A percentile compares a stretch with the other conserved stretches of the same genome.
These are phyloP conservation scores for Dicranocentrus wangi DNA, from an alignment of 2,888 invertebrate genomes.

Conservation along the genomic window DNA sequence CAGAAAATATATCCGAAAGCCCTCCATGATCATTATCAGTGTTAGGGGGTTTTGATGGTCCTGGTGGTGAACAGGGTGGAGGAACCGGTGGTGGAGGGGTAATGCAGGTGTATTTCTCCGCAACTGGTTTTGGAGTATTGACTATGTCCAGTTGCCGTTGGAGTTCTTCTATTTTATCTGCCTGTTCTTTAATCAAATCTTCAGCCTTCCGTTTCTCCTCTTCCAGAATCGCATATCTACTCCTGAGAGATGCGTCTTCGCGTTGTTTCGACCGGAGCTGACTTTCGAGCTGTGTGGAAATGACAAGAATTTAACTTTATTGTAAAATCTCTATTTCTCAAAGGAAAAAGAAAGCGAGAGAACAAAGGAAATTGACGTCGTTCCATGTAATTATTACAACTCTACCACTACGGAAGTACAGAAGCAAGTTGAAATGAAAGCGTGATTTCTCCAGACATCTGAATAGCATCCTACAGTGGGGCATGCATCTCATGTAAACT, in stretches of 20 bases:
- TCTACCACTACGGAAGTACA: no score
- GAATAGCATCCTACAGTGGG: no score
- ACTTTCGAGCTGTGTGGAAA: conserved; percentile 6
- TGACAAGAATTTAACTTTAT: no score
- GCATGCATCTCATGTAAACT: no score
- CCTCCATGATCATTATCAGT: neutral
- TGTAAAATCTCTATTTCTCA: no score
- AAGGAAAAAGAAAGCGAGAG: no score
- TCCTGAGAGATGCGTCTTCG: neutral
- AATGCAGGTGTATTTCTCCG: conserved; percentile 12
- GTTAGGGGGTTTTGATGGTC: neutral
- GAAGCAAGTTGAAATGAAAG: no score
- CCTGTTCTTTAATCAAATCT: neutral
- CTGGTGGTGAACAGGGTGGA: neutral
- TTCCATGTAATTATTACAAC: no score
- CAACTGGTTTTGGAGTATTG: neutral
- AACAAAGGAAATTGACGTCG: no score
- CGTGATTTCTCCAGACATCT: no score
- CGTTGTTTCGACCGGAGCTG: neutral
- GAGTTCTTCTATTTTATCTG: conserved; percentile 26
- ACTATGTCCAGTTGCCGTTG: conserved; percentile 4
- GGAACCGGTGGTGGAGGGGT: conserved; percentile 19
- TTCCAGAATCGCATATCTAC: neutral
- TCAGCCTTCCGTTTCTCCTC: neutral
- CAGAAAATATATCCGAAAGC: neutral